Evolutionary conservation across 2,113 vertebrate species (phyloP).

Genomic region (Ibidorhyncha struthersii): DNA sequence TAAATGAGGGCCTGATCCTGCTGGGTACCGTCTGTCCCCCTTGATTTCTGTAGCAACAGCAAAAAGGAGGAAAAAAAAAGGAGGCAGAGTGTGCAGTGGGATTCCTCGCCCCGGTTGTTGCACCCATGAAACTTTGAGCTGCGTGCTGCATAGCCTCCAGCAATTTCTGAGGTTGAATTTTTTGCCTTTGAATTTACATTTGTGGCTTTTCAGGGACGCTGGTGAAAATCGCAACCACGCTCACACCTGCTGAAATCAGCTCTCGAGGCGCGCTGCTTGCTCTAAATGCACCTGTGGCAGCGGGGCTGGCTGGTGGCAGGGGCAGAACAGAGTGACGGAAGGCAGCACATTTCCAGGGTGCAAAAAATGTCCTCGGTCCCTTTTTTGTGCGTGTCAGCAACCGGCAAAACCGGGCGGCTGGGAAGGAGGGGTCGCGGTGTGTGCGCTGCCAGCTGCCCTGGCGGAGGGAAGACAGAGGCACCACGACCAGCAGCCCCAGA

Average conservation of each 20-base stretch:
- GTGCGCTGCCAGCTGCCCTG: rapidly evolving
- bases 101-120: background rate
- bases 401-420: rapidly evolving
- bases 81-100: background rate
- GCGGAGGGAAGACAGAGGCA: background rate
- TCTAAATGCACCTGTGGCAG: background rate
- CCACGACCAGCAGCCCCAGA: background rate
- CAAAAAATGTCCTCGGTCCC: background rate
- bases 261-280: background rate
- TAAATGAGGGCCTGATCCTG: constrained; percentile 33
- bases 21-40: background rate
- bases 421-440: background rate
- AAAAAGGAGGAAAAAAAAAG: background rate
- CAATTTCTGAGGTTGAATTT: background rate
- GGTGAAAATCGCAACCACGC: rapidly evolving
- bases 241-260: background rate
- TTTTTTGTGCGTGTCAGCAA: background rate
- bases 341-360: background rate
- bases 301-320: rapidly evolving
- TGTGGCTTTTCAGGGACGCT: background rate
- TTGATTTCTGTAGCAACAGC: background rate
- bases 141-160: background rate
- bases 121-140: background rate
- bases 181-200: background rate
- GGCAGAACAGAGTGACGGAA: background rate